phyloP scores from a whole-genome alignment of 2,797 vertebrate genomes.

The Atherinosoma microstoma region DNA sequence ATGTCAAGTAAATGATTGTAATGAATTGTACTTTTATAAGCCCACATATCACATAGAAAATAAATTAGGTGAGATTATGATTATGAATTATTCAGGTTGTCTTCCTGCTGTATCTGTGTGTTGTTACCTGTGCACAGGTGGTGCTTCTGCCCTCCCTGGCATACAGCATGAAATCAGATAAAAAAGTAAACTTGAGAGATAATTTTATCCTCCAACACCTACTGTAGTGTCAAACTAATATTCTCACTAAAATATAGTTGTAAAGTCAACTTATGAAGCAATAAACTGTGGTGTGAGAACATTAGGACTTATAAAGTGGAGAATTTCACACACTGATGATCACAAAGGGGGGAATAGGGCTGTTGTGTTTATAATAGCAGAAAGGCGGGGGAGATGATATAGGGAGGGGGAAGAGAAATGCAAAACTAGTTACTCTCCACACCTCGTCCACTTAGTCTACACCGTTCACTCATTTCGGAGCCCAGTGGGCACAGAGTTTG shows the following conservation, averaged over 20 bases:
- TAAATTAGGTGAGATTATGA: conserved; percentile 45
- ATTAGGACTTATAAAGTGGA: conserved; percentile 11
- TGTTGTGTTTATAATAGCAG: conserved; percentile 14
- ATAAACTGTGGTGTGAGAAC: conserved; percentile 15
- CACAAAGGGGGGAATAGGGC: conserved; percentile 25
- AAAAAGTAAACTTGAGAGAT: conserved; percentile 38
- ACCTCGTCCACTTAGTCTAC: conserved; percentile 42
- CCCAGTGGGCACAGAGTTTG: conserved; percentile 29
- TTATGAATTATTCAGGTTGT: conserved; percentile 41
- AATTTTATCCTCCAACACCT: conserved; percentile 32
- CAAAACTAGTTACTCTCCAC: conserved; percentile 38
- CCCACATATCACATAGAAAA: conserved; percentile 25
- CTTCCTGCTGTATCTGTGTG: conserved; percentile 7
- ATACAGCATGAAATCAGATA: conserved; percentile 32
- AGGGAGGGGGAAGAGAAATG: conserved; percentile 6
- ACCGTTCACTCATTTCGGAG: conserved; percentile 46
- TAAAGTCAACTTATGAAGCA: conserved; percentile 2
- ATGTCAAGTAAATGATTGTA: conserved; percentile 50
- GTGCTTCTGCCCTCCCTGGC: conserved; percentile 14
- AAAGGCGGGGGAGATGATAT: conserved; percentile 43
- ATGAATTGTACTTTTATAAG: conserved; percentile 31
- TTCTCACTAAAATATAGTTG: background rate
- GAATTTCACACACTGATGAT: conserved; percentile 37
- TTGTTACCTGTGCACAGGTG: conserved; percentile 18
- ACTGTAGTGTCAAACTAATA: conserved; percentile 43